A percentile compares a stretch with the other conserved stretches of the same genome.
These are phyloP conservation scores for Acipenser oxyrinchus DNA, from an alignment of 2,797 vertebrate species.

Conservation along the genomic window DNA sequence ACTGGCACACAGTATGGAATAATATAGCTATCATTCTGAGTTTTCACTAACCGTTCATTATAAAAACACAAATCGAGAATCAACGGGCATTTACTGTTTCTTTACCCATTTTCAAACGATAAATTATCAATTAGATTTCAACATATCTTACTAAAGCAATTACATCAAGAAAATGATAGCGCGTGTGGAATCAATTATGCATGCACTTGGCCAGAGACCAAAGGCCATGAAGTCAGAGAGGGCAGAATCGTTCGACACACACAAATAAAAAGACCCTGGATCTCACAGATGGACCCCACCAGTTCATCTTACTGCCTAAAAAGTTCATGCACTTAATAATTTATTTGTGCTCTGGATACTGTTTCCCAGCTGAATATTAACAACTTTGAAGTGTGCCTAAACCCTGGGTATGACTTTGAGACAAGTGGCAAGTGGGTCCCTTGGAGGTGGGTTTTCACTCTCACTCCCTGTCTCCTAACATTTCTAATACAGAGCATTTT, in stretches of 20 bases:
- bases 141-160: constrained; percentile 97
- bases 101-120: constrained; percentile 76
- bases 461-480: constrained; percentile 37
- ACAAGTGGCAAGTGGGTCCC: constrained; percentile 65
- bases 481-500: constrained; percentile 58
- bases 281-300: constrained; percentile 94
- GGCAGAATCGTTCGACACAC: constrained; percentile 68
- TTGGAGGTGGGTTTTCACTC: constrained; percentile 55
- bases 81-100: constrained; percentile 53
- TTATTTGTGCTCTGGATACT: constrained; percentile 97
- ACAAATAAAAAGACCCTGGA: constrained; percentile 76
- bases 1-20: constrained; percentile 18
- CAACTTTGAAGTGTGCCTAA: constrained; percentile 90
- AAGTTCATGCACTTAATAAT: constrained; percentile 99
- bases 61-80: constrained; percentile 23
- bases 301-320: constrained; percentile 99
- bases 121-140: constrained; percentile 98
- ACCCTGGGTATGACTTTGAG: constrained; percentile 61
- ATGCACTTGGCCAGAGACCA: constrained; percentile 94
- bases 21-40: background rate
- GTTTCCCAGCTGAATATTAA: constrained; percentile 99
- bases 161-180: constrained; percentile 99
- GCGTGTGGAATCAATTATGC: constrained; percentile 95
- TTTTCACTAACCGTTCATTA: constrained; percentile 8
- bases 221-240: constrained; percentile 83